Base-by-base conservation (phyloP, 2,888 invertebrate species). In the Agriopis aurantiaria region DNA sequence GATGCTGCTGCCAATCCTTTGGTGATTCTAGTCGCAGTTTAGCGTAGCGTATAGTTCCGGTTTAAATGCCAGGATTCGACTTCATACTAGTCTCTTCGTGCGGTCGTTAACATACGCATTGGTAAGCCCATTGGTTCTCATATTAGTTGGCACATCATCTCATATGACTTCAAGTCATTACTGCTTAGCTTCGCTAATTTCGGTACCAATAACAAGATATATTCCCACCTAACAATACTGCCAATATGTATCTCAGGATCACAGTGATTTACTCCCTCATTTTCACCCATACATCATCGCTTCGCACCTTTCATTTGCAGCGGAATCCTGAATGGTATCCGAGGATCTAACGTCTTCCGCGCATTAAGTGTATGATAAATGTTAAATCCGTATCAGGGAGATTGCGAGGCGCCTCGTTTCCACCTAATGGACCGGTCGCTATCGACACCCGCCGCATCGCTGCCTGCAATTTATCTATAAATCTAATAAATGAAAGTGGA, bases 311-410 rank as follows among this genome's bases (percentile, higher is more conserved):
- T 62, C 70, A 70, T 65, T 69, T 62, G 53, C 62, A 7, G 62
- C 52, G 62, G 65, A 71, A 73, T 75, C 71, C 69, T 75, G 72
- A 68, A 73, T 72, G 68, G 63, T 72, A 72, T 73, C 73, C 58
- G 72, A 68, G 65, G 69, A 73, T 73, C 73, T 72, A 65, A 70
- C 70, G 75, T 73, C 71, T 71, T 69, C 69, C 69, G 69, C 64
- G 71, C 69, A 68, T 73, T 74, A 78, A 74, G 68, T 68, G 49
- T 70, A 74, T 80, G 80, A 78, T 78, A 80, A 78, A 79, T 73
- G 72, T 60, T 75, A 73, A 76, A 77, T 75, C 69, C 60, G 75
- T 65, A 72, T 74, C 71, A 56, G 72, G 46, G 66, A 73, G 71
- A 75, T 75, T 73, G 72, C 74, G 45, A 73, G 73, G 74, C 76